Conservation (phyloP, 2,888 invertebrate genomes). For the Dasypogon diadema region DNA sequence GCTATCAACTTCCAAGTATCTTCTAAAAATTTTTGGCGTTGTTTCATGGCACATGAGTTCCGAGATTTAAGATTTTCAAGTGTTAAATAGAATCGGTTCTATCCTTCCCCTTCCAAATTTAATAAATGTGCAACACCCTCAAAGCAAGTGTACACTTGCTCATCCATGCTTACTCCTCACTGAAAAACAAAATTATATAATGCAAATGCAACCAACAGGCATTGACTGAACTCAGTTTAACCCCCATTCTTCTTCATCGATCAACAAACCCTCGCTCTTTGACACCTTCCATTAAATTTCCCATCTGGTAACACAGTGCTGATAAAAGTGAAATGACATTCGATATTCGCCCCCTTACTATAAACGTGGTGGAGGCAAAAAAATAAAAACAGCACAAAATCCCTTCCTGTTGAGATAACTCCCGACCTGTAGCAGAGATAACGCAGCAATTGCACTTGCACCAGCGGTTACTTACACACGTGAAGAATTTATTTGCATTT, state of each 20-base stretch:
- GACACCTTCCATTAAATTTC: constrained; percentile 43
- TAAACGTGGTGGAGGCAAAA: background rate
- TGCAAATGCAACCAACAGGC: background rate
- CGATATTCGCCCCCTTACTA: constrained; percentile 31
- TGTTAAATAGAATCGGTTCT: too few species aligned
- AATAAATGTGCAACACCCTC: too few species aligned
- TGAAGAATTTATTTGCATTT: background rate
- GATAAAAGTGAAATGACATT: constrained; percentile 48
- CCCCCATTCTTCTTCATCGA: constrained; percentile 41
- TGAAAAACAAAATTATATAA: too few species aligned
- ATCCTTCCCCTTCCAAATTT: too few species aligned
- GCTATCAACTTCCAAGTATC: too few species aligned
- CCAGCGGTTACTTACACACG: background rate
- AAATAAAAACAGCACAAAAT: constrained; percentile 13
- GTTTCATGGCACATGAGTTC: too few species aligned
- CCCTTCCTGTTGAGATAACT: constrained; percentile 38
- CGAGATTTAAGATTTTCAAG: too few species aligned
- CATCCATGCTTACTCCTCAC: too few species aligned
- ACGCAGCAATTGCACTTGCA: constrained; percentile 18
- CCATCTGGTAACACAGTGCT: constrained; percentile 45
- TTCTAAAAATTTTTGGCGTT: too few species aligned
- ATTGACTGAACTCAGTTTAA: constrained; percentile 18
- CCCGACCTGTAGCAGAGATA: constrained; percentile 29
- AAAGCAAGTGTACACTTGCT: too few species aligned
- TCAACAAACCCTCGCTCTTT: constrained; percentile 39